A percentile compares a stretch with the other conserved stretches of the same genome.
Conservation (phyloP, 2,888 invertebrate genomes). For the Ornithoptera alexandrae region DNA sequence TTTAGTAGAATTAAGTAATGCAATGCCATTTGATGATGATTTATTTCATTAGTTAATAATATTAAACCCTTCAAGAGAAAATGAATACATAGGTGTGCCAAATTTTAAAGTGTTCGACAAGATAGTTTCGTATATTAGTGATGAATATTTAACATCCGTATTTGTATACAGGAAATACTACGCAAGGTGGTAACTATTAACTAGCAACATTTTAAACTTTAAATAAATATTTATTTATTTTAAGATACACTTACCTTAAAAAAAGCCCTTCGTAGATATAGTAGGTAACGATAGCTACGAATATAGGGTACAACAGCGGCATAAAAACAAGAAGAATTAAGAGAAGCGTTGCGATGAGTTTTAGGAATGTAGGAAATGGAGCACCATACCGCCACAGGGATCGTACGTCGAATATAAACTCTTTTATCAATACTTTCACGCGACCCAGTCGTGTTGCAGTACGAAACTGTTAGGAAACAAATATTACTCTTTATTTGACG, state of each 20-base stretch:
- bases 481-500: neutral
- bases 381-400: slow-evolving; percentile 72
- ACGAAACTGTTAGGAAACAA: slow-evolving; percentile 53
- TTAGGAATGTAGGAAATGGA: slow-evolving; percentile 74
- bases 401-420: slow-evolving; percentile 61
- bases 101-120: too few species aligned
- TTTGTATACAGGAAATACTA: neutral
- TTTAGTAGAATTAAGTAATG: too few species aligned
- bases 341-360: slow-evolving; percentile 65
- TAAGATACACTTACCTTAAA: slow-evolving; percentile 51
- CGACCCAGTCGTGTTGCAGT: slow-evolving; percentile 59
- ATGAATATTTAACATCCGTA: neutral
- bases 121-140: too few species aligned
- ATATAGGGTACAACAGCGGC: slow-evolving; percentile 67
- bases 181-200: neutral
- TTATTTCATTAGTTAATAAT: too few species aligned
- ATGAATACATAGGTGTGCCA: too few species aligned
- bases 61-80: too few species aligned
- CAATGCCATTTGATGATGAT: too few species aligned
- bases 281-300: slow-evolving; percentile 58
- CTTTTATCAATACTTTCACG: slow-evolving; percentile 53
- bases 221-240: neutral
- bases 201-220: neutral
- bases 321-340: slow-evolving; percentile 61
- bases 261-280: slow-evolving; percentile 64